Conservation (phyloP, 2,888 invertebrate species). For the Drosophila kokeensis region DNA sequence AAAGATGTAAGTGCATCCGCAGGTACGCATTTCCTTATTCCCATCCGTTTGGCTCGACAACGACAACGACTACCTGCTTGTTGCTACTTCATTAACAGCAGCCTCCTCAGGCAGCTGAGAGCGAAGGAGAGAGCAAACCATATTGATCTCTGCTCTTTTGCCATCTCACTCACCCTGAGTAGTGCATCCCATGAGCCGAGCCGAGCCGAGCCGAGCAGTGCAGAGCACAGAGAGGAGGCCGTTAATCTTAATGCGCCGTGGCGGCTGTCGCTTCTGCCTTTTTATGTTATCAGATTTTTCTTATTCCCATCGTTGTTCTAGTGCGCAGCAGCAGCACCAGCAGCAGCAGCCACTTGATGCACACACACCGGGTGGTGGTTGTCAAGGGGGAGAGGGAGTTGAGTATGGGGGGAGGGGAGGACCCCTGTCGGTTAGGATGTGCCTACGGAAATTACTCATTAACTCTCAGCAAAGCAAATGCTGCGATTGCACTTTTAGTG, state of each 20-base stretch:
- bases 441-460: conserved; percentile 78
- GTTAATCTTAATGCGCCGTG: conserved; percentile 78
- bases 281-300: conserved; percentile 73
- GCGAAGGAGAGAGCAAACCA: background rate
- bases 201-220: background rate
- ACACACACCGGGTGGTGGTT: conserved; percentile 20
- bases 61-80: conserved; percentile 34
- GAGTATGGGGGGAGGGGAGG: background rate
- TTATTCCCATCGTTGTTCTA: conserved; percentile 63
- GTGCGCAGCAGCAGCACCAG: conserved; percentile 67
- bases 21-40: conserved; percentile 74
- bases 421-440: conserved; percentile 46
- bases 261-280: conserved; percentile 78
- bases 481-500: conserved; percentile 39
- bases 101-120: conserved; percentile 17
- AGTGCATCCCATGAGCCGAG: conserved; percentile 1
- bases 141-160: conserved; percentile 8
- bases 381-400: background rate
- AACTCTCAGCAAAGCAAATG: conserved; percentile 43
- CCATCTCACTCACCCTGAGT: background rate
- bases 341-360: conserved; percentile 62
- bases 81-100: conserved; percentile 53
- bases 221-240: conserved; percentile 44
- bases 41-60: conserved; percentile 25
- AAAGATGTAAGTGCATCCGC: conserved; percentile 72